Base-by-base conservation (phyloP, 2,113 vertebrate species). In the Sinocyclocheilus anophthalmus region DNA sequence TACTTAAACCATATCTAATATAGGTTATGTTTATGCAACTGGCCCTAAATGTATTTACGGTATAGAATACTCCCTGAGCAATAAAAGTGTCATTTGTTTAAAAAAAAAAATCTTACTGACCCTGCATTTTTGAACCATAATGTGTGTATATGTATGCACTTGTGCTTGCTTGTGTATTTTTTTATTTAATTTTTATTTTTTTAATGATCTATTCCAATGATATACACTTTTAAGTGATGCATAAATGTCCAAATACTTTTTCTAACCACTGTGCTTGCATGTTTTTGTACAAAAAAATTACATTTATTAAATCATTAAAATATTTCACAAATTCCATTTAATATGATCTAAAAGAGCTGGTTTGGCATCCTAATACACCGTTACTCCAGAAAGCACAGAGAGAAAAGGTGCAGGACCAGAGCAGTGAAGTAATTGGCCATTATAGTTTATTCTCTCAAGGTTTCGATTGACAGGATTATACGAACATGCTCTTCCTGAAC, bases 401-500 rank as follows among this genome's bases (percentile, higher is more conserved):
- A 13, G 33, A 61, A 67, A 67, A 48, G 42, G 61, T 81, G 61
- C n/a, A 18, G 6, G 22, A 67, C 16, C 22, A 48, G n/a, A 20
- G 59, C 13, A 81, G 39, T 18, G 12, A 81, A 48, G n/a, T 18
- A 81, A 65, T 63, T 63, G 57, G 11, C 77, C 11, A 2, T 61
- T 63, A 24, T 63, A 45, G 57, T 16, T 69, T 69, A 30, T 30
- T 53, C 80, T 82, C 63, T 48, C 12, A 69, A 26, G 65, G 9
- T 37, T 83, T 83, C 1, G 30, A 55, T 70, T 72, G 45, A 20
- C 39, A 83, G 63, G 10, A 53, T 70, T 70, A 55, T 53, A 70
- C 4, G 24, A 83, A n/a, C 81, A 55, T 20, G 45, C 63, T 70
- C 63, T 53, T 83, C 20, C 24, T 70, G 42, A 69, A 48, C 42